Conservation (phyloP, 2,888 invertebrate species). For the Synanthedon myopaeformis region DNA sequence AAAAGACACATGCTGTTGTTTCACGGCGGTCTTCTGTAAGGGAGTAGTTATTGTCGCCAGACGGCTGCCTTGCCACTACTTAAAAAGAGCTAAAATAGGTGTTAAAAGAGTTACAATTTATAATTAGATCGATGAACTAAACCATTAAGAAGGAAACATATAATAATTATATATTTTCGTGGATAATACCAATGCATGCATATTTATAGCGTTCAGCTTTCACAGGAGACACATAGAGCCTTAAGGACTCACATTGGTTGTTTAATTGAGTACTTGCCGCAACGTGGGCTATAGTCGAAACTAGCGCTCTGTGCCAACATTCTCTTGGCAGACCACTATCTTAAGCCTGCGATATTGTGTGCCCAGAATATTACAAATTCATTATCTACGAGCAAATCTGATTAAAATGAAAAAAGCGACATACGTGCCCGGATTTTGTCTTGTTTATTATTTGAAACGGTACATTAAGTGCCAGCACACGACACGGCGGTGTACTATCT, state of each 20-base stretch:
- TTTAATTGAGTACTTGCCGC: conserved; percentile 46
- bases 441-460: neutral
- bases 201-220: neutral
- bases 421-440: conserved; percentile 13
- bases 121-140: too few relatives aligned
- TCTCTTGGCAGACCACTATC: conserved; percentile 42
- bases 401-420: conserved; percentile 22
- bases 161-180: too few relatives aligned
- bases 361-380: conserved; percentile 42
- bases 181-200: too few relatives aligned
- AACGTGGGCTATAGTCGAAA: conserved; percentile 11
- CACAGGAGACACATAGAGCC: neutral
- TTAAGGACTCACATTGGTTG: conserved; percentile 21
- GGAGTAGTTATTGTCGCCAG: too few relatives aligned
- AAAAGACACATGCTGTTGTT: too few relatives aligned
- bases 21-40: too few relatives aligned
- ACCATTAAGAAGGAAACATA: too few relatives aligned
- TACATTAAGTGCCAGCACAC: neutral
- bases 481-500: neutral
- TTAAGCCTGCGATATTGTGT: conserved; percentile 28
- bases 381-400: conserved; percentile 30
- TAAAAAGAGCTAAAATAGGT: too few relatives aligned
- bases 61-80: too few relatives aligned
- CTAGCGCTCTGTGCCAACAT: conserved; percentile 20
- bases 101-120: too few relatives aligned